phyloP scores from a whole-genome alignment of 30 jellyfish, hydroid and myxozoan genomes.

The Turritopsis dohrnii region DNA sequence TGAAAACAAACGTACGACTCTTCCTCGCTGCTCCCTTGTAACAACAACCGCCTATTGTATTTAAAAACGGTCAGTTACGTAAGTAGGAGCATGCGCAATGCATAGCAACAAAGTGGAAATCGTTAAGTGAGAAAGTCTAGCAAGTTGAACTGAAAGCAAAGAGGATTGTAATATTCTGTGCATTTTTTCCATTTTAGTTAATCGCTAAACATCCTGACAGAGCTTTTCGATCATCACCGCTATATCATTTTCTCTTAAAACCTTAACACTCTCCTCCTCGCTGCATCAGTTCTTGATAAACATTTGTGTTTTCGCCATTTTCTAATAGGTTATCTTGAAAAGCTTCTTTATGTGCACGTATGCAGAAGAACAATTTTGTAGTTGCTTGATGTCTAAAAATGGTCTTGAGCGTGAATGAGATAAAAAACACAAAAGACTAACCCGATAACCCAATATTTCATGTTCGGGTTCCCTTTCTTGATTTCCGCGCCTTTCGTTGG shows the following conservation, averaged over 20 bases:
- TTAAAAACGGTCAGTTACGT: background rate
- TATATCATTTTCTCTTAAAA: no score
- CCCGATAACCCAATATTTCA: conserved; percentile 95
- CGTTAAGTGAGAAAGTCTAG: no score
- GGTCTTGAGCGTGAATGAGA: background rate
- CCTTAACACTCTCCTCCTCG: no score
- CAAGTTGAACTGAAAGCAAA: no score
- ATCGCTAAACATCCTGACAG: no score
- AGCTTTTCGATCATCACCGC: no score
- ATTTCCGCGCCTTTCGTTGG: conserved; percentile 62
- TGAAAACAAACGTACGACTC: conserved; percentile 80
- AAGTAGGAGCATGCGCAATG: background rate
- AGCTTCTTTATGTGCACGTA: background rate
- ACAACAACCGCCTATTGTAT: conserved; percentile 55
- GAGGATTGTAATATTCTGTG: no score
- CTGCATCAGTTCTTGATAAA: no score
- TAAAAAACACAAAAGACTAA: conserved; percentile 23
- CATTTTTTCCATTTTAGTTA: no score
- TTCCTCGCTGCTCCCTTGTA: conserved; percentile 31
- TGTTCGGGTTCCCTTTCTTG: conserved; percentile 47
- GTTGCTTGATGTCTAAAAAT: background rate
- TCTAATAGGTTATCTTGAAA: no score
- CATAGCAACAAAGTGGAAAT: background rate
- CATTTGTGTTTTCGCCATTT: no score
- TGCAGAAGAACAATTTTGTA: background rate